Percentiles rank a stretch among this genome's conserved stretches.
Conservation (phyloP, 1,140 invertebrate species). For the Drosophila takahashii region DNA sequence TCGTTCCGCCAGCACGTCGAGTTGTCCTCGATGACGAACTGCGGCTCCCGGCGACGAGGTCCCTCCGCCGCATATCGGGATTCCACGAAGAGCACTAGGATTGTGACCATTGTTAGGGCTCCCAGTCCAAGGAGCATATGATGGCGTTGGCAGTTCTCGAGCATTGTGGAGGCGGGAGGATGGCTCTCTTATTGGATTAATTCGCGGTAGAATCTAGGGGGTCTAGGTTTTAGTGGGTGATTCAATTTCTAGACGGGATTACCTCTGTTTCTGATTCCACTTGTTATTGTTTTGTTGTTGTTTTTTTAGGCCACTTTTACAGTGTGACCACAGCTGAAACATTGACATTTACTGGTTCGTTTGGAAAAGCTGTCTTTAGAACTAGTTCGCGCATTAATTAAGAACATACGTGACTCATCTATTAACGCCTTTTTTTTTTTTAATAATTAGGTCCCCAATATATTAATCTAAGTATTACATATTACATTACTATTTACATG, state of each 20-base stretch:
- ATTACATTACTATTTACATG: no score
- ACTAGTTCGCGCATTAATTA: not conserved
- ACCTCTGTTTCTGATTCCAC: not conserved
- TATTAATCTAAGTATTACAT: no score
- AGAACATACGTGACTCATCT: no score
- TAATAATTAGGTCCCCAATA: no score
- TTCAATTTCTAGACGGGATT: not conserved
- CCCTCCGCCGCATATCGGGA: slow-evolving; percentile 86
- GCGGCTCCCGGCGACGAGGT: slow-evolving; percentile 64
- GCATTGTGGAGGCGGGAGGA: slow-evolving; percentile 85
- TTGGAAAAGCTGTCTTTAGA: not conserved
- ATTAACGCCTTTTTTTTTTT: no score
- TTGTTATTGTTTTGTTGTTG: not conserved
- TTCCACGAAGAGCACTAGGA: slow-evolving; percentile 91
- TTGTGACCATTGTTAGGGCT: slow-evolving; percentile 88
- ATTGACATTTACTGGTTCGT: not conserved
- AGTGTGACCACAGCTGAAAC: slow-evolving; percentile 3
- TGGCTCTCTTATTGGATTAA: no score
- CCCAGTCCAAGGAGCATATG: slow-evolving; percentile 88
- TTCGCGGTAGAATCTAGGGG: not conserved
- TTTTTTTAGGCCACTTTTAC: not conserved
- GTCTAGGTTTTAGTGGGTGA: not conserved
- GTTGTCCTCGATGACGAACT: slow-evolving; percentile 90
- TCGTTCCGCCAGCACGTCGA: slow-evolving; percentile 90
- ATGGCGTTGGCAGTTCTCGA: slow-evolving; percentile 89